Conservation (phyloP, 2,797 vertebrate species). For the Monodelphis domestica region DNA sequence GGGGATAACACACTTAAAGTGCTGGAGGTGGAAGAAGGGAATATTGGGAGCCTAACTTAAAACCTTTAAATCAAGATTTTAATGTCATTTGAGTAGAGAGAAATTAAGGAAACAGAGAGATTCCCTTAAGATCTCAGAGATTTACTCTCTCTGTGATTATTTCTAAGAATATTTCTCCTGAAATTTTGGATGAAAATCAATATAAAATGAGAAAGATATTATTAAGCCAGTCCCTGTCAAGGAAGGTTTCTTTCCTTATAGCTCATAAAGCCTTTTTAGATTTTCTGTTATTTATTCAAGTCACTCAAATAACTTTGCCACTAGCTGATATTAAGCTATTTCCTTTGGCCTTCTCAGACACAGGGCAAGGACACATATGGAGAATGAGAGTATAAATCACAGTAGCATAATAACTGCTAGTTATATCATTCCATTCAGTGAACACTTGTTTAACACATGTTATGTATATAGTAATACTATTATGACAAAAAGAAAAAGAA, state of each 20-base stretch:
- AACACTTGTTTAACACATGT: not conserved
- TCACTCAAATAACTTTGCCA: not conserved
- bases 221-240: not conserved
- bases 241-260: not conserved
- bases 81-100: not conserved
- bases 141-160: not conserved
- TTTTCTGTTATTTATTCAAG: not conserved
- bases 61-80: not conserved
- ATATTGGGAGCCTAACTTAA: not conserved
- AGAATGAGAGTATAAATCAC: not conserved
- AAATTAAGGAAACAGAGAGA: not conserved
- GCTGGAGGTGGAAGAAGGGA: not conserved
- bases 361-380: not conserved
- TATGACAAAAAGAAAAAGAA: not conserved
- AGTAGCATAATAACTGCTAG: not conserved
- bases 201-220: not conserved
- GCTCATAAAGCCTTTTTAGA: not conserved
- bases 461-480: not conserved
- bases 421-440: not conserved
- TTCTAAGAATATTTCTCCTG: not conserved
- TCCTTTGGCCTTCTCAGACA: not conserved
- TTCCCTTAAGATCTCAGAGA: not conserved
- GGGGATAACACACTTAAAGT: not conserved
- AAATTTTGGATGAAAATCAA: not conserved
- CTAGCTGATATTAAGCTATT: not conserved